These are phyloP conservation scores for Gambusia yucatana DNA, from an alignment of 2,797 vertebrate species.

Conservation along the genomic window DNA sequence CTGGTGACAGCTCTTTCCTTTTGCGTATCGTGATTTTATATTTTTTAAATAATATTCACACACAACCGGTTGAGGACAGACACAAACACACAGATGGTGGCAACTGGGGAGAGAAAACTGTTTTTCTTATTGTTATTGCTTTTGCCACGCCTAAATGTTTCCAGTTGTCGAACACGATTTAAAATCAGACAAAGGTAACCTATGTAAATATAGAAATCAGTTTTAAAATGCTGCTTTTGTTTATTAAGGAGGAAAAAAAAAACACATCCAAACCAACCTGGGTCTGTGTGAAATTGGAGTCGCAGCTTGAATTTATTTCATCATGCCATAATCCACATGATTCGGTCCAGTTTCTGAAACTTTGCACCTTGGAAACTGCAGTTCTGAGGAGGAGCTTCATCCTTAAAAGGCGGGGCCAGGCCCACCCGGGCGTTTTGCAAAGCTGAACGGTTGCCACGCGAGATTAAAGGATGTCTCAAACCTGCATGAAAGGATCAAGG, in stretches of 20 bases:
- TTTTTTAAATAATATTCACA: constrained; percentile 3
- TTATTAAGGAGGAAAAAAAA: neutral
- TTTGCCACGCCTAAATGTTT: neutral
- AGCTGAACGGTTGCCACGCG: no score
- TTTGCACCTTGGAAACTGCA: no score
- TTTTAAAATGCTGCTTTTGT: neutral
- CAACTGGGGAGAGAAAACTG: constrained; percentile 20
- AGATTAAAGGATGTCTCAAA: no score
- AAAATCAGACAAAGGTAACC: neutral
- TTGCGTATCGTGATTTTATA: constrained; percentile 2
- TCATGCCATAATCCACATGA: neutral
- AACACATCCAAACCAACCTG: neutral
- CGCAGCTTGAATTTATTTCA: neutral
- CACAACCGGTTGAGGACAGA: constrained; percentile 1
- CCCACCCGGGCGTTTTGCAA: no score
- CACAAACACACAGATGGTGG: constrained; percentile 19
- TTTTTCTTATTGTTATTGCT: neutral
- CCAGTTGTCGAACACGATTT: neutral
- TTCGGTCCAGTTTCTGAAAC: neutral
- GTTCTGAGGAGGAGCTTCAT: no score
- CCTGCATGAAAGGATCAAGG: no score
- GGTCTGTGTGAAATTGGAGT: neutral
- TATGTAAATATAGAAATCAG: neutral
- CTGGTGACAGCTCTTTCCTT: constrained; percentile 41
- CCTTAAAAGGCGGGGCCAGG: no score